Base-by-base conservation (phyloP, 2,113 vertebrate genomes). In the Pipa parva region DNA sequence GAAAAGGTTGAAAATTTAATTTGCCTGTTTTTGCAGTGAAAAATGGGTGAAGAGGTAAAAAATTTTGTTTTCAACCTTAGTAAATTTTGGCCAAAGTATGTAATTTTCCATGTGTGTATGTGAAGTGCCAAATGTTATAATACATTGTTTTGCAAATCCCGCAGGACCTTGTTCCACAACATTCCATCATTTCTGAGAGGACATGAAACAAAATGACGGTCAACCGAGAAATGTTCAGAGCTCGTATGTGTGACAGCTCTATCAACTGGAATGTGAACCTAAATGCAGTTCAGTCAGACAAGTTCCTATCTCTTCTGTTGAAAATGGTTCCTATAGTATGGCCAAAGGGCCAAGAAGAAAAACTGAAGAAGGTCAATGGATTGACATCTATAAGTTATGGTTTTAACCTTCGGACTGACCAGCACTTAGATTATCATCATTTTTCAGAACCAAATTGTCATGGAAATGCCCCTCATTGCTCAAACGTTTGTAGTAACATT, bases 251-350 rank as follows among this genome's bases (percentile, higher is more conserved):
- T 84, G 83, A 63, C 76, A 79, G 78, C 45, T 87, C 87, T 70
- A 82, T 84, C 7, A 80, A 86, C 76, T 92, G 91, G 78, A 76
- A 89, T 71, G 73, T 90, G 57, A 80, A 82, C 71, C 76, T 92
- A 42, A 92, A 85, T 72, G 85, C 90, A 5, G 50, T 91, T 79
- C 88, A 92, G 12, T 88, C 92, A 0, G 87, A 90, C 29, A 90
- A 87, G 46, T 85, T 93, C 72, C 65, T 90, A 74, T 91, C 87
- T 5, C 67, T 98, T 8, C 81, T 98, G 71, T 85, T 94, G 69
- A 95, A 89, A 72, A 97, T 98, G 93, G 95, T 98, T 63, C 95
- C 96, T 2, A 84, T 91, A 12, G 91, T 90, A 64, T 96, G 94
- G 73, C 92, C 90, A 75, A 92, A 92, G 48, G 91, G 86, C 25